Base-by-base conservation (phyloP, 2,888 invertebrate species). In the Chrysolina americana region DNA sequence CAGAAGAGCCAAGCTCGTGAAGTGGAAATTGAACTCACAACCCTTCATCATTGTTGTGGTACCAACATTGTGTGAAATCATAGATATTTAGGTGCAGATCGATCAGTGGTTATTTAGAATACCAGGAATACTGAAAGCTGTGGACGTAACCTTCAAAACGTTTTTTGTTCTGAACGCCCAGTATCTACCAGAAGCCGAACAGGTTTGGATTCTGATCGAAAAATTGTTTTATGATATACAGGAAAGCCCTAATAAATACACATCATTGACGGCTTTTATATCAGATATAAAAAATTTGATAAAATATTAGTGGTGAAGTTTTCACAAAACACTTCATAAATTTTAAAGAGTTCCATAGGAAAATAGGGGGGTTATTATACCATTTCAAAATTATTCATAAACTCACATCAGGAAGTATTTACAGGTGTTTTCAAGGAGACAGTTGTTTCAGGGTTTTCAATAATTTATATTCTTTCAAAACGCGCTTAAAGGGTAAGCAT, bases 181-280 rank as follows among this genome's bases (percentile, higher is more conserved):
- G 23, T 59, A 59, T 59, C 59, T 28, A 21, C 8, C n/a, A 23
- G 59, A 59, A 23, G 59, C 21, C 11, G 59, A 59, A 59, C 59
- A 59, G 23, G 59, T 59, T 59, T 59, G 59, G 59, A 59, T 59
- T 59, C n/a, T 23, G 59, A 59, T 59, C n/a, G 59, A 59, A 23
- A 21, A 23, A 13, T 23, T 59, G n/a, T 59, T 59, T 59, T 59
- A 59, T 23, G 59, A 23, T 23, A 59, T 59, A 36, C 23, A 23
- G 23, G 59, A 28, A 36, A 59, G 59, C 59, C 59, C 59, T 23
- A 59, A 59, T 23, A 59, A 59, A 23, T 59, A 28, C 28, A 59
- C 59, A 5, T 23, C 59, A 59, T 23, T 59, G 11, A 59, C 59
- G 13, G 36, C 59, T 10, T 28, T 59, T 15, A 36, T 23, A 36